These are phyloP conservation scores for Brachyhypopomus occidentalis DNA, from an alignment of 2,113 vertebrate species.

Conservation along the genomic window DNA sequence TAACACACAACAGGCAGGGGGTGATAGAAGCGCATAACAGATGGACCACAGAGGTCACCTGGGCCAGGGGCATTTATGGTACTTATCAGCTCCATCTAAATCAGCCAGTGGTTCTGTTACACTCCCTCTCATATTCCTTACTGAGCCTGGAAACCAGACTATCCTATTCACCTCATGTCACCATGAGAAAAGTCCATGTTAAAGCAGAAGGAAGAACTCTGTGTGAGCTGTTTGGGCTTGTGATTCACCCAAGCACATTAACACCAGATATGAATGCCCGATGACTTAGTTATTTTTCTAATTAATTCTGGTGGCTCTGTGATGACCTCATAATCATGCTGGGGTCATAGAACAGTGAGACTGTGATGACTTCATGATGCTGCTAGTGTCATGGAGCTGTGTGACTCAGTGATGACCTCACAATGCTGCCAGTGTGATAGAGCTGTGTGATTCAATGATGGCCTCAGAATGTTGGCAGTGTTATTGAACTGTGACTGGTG, in stretches of 20 bases:
- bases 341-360: neutral
- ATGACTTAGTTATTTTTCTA: too few species aligned
- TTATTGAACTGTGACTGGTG: neutral
- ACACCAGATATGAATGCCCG: too few species aligned
- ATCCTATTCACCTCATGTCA: neutral
- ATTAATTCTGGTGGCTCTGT: too few species aligned
- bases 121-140: slow-evolving; percentile 33
- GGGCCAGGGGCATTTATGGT: slow-evolving; percentile 2
- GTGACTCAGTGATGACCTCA: too few species aligned
- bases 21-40: neutral
- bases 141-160: slow-evolving; percentile 6
- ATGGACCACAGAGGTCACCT: neutral
- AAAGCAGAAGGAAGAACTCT: neutral
- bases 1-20: neutral
- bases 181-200: neutral
- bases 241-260: too few species aligned
- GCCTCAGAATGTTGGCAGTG: too few species aligned
- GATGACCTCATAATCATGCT: neutral
- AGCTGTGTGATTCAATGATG: too few species aligned
- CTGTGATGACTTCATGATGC: too few species aligned
- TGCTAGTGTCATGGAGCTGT: too few species aligned
- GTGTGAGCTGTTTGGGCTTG: too few species aligned
- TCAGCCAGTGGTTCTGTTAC: neutral
- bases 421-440: too few species aligned
- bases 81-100: neutral